phyloP scores from a whole-genome alignment of 2,888 invertebrate genomes.

The Lasioglossum oenotherae region DNA sequence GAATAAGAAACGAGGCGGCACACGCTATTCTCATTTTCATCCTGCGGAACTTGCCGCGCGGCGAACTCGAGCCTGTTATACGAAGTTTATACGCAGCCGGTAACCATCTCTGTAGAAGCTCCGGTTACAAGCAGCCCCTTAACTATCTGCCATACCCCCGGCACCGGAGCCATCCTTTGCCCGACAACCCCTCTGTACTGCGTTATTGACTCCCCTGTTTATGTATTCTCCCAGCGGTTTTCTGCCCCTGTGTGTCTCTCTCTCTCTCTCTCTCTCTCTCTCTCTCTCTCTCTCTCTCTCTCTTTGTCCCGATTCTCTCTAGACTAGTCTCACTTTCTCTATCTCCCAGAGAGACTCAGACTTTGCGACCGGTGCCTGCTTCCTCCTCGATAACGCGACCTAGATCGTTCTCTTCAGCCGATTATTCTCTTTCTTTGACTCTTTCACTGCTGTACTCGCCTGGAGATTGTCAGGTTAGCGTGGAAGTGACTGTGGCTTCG shows the following conservation, averaged over 20 bases:
- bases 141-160: slow-evolving; percentile 44
- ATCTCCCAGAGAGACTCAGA: neutral
- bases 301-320: neutral
- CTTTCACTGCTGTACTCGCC: neutral
- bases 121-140: slow-evolving; percentile 58
- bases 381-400: neutral
- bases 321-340: neutral
- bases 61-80: slow-evolving; percentile 62
- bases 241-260: neutral
- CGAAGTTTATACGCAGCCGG: slow-evolving; percentile 63
- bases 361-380: neutral
- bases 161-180: neutral
- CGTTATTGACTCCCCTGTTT: slow-evolving; percentile 35
- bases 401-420: neutral
- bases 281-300: neutral
- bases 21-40: slow-evolving; percentile 65
- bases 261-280: neutral
- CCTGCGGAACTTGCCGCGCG: slow-evolving; percentile 53
- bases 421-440: neutral
- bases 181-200: slow-evolving; percentile 33
- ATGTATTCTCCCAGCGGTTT: slow-evolving; percentile 24
- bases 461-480: neutral
- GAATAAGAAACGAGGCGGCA: slow-evolving; percentile 65
- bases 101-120: slow-evolving; percentile 57
- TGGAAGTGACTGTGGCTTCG: neutral